phyloP scores from a whole-genome alignment of 2,113 vertebrate genomes.

The Notechis scutatus region DNA sequence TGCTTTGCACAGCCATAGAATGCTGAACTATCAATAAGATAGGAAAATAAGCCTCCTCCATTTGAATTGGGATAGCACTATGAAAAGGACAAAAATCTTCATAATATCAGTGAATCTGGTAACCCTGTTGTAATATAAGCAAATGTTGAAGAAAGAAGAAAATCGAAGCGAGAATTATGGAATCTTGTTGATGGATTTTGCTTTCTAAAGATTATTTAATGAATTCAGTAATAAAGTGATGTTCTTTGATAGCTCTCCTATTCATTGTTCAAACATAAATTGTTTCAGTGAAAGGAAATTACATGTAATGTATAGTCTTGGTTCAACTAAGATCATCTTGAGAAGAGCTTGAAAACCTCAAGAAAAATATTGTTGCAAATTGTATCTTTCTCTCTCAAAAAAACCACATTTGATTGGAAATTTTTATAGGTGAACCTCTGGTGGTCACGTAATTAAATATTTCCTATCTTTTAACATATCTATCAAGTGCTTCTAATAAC shows the following conservation, averaged over 20 bases:
- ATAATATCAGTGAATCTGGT: background rate
- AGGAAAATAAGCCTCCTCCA: background rate
- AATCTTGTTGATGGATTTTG: background rate
- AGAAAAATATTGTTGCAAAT: background rate
- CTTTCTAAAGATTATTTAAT: background rate
- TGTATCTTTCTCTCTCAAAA: background rate
- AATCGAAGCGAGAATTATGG: background rate
- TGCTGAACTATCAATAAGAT: background rate
- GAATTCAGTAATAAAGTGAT: background rate
- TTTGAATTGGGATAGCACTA: background rate
- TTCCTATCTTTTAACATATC: background rate
- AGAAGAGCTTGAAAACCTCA: background rate
- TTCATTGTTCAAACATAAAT: background rate
- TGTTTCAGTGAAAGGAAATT: background rate
- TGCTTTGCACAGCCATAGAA: background rate
- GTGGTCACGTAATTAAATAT: background rate
- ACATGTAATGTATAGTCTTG: background rate
- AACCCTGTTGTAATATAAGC: background rate
- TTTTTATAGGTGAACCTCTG: background rate
- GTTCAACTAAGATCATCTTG: background rate
- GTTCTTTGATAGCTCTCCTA: background rate
- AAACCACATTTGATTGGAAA: background rate
- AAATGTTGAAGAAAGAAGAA: background rate
- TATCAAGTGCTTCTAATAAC: background rate
- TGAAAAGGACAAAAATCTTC: background rate